These are phyloP conservation scores for Agrotis ipsilon DNA, from an alignment of 2,888 invertebrate genomes.

Conservation along the genomic window DNA sequence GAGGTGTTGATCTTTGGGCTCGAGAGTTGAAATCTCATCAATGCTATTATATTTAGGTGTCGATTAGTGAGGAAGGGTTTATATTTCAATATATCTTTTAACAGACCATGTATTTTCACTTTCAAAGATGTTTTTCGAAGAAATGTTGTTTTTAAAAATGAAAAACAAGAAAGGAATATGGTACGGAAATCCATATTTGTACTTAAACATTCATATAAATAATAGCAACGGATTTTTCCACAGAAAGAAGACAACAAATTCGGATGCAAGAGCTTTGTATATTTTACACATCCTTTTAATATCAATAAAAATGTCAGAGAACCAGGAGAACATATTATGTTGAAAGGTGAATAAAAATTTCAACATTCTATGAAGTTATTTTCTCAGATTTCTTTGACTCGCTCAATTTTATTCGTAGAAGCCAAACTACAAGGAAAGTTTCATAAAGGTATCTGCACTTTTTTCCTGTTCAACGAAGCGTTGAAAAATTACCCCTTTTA, in stretches of 20 bases:
- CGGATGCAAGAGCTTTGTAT: conserved; percentile 7
- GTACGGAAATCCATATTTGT: conserved; percentile 32
- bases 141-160: not conserved
- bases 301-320: conserved; percentile 28
- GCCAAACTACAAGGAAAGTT: conserved; percentile 9
- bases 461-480: conserved; percentile 39
- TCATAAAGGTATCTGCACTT: not conserved
- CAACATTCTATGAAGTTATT: conserved; percentile 10
- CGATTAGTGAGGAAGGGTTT: no score
- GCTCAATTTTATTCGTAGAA: not conserved
- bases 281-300: conserved; percentile 46
- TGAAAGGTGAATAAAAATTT: conserved; percentile 26
- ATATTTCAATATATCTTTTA: no score
- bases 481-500: not conserved
- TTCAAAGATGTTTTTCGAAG: not conserved
- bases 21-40: no score
- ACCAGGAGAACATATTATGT: conserved; percentile 29
- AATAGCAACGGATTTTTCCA: conserved; percentile 1
- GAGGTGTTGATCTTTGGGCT: no score
- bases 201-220: conserved; percentile 4
- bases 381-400: conserved; percentile 10
- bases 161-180: conserved; percentile 2
- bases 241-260: not conserved
- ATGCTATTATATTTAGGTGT: no score
- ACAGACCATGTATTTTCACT: not conserved